A percentile compares a stretch with the other conserved stretches of the same genome.
phyloP scores from a whole-genome alignment of 2,888 invertebrate genomes.

The Drosophila putrida region DNA sequence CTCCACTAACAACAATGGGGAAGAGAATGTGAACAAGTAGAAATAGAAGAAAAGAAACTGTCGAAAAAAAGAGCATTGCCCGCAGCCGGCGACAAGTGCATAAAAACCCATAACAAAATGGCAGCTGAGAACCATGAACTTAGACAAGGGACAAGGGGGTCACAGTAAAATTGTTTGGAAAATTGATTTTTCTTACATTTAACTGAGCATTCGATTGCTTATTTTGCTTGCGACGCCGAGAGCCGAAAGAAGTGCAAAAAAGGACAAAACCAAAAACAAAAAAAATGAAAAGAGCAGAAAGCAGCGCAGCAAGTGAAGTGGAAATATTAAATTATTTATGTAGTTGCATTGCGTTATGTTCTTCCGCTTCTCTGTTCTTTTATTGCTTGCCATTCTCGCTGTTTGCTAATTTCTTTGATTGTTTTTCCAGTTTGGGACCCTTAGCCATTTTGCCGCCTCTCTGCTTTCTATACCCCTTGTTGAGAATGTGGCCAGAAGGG shows the following conservation, averaged over 20 bases:
- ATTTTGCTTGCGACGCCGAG: conserved; percentile 65
- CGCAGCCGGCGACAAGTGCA: conserved; percentile 82
- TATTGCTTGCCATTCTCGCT: conserved; percentile 56
- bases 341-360: conserved; percentile 77
- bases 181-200: conserved; percentile 82
- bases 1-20: conserved; percentile 31
- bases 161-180: conserved; percentile 81
- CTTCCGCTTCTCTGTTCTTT: conserved; percentile 57
- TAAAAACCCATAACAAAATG: conserved; percentile 70
- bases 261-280: conserved; percentile 18
- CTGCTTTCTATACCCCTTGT: conserved; percentile 8
- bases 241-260: conserved; percentile 33
- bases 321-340: conserved; percentile 83
- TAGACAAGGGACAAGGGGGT: conserved; percentile 21
- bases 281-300: conserved; percentile 32
- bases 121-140: conserved; percentile 13
- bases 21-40: conserved; percentile 18
- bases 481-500: not conserved
- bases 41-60: conserved; percentile 9
- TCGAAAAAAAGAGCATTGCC: conserved; percentile 69
- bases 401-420: conserved; percentile 83
- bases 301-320: conserved; percentile 73
- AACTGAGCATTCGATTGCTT: conserved; percentile 83
- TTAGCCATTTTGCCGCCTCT: conserved; percentile 20
- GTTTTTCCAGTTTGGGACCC: conserved; percentile 65